Evolutionary conservation across 2,888 invertebrate genomes (phyloP), one percentile per base, ranked within the genome.

Genomic region (Ashinkailepas kermadecensis): DNA sequence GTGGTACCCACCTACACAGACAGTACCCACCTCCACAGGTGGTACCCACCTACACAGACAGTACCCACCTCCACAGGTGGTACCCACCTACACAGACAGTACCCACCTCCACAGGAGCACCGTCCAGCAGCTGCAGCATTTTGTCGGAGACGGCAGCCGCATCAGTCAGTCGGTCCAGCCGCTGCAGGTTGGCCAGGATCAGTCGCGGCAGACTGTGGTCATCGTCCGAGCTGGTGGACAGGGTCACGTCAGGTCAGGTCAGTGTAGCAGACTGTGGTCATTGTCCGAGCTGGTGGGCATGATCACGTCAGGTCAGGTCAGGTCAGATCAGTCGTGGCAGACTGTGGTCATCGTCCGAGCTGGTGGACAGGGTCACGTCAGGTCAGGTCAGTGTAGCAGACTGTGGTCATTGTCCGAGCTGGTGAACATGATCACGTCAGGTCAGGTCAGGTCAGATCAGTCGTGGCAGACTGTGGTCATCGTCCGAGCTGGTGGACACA

Each of bases 31-130:
- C 39, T 39, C 1, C 39, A 39, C 2, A 39, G n/a, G n/a, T n/a
- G n/a, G 39, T 39, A 39, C 39, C 39, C 39, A 39, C 2, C 39
- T 4, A 39, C 39, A 39, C n/a, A n/a, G n/a, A n/a, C n/a, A n/a
- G n/a, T 23, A 23, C 78, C 12, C 12, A n/a, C n/a, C n/a, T n/a
- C n/a, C n/a, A n/a, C n/a, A n/a, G n/a, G n/a, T n/a, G n/a, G n/a
- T n/a, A n/a, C 39, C 39, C 39, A 39, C 39, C 39, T 39, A 1
- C 39, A 39, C 39, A 39, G 39, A 39, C 39, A 39, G 39, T 25
- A 25, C 78, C 12, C 12, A 92, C 90, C 85, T 87, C 81, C 13
- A 81, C 39, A 18, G 84, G 83, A 57, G 84, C 82, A 18, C 83
- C 83, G 25, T 83, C 80, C 13, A 85, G 80, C 11, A 85, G 80